Base-by-base conservation (phyloP, 2,888 invertebrate species). In the Acleris laterana region DNA sequence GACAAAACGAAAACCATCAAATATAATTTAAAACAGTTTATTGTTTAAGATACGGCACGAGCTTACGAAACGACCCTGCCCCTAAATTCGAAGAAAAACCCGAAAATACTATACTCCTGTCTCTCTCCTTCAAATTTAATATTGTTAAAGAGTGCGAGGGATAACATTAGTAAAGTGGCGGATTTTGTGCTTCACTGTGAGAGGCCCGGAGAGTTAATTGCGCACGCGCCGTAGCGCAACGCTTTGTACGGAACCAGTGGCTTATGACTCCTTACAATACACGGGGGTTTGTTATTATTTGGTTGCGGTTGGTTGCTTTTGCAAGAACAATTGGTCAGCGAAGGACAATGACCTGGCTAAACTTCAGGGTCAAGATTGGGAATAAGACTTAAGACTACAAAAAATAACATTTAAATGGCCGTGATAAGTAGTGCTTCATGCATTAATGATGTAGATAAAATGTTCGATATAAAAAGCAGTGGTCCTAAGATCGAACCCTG, bases 191-290 rank as follows among this genome's bases (percentile, higher is more conserved):
- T 13, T 11, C 11, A 13, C 4, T 38, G 38, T 38, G 13, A 13
- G 13, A 38, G 38, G 13, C 38, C 4, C 38, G 9, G 13, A 32
- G 13, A 38, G 38, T 38, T 49, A 48, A 46, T 19, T 52, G 62
- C 57, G 66, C 52, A 66, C 57, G 66, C 66, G 62, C 22, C 57
- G 62, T 19, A 13, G 50, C 65, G 65, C 42, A 46, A 51, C 66
- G 51, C 50, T 66, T 65, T 62, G 66, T 62, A 32, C 52, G 62
- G 16, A 62, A 38, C 57, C 66, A 66, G 66, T 66, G 66, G 66
- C 66, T 62, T 66, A 66, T 66, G 66, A 66, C 66, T 58, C 50
- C 62, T 49, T 22, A 57, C 57, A 57, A 56, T 55, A 51, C 64
- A 49, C 42, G n/a, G 28, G 19, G 50, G 42, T 52, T 55, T 62